Evolutionary conservation across 2,888 invertebrate genomes (phyloP).

Genomic region (Catocala sponsa): DNA sequence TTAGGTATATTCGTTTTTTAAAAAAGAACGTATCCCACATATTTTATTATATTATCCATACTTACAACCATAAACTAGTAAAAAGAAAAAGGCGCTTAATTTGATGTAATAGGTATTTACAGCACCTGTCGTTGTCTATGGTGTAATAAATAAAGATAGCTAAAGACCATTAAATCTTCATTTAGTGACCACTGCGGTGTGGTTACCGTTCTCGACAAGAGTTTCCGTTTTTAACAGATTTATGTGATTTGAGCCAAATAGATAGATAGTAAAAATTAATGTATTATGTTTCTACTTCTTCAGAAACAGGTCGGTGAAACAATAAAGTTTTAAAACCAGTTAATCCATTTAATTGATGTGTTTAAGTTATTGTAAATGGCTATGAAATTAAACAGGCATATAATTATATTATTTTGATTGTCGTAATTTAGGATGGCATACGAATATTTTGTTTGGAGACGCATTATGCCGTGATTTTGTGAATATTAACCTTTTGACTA

Average conservation of each 20-base stretch:
- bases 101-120: conserved; percentile 48
- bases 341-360: too few relatives aligned
- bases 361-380: too few relatives aligned
- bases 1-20: background rate
- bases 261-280: conserved; percentile 3
- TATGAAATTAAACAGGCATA: too few relatives aligned
- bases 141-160: conserved; percentile 51
- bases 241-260: conserved; percentile 32
- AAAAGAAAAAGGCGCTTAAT: conserved; percentile 26
- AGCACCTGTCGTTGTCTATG: conserved; percentile 34
- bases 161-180: conserved; percentile 53
- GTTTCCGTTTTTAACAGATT: conserved; percentile 46
- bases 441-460: too few relatives aligned
- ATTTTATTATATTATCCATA: background rate
- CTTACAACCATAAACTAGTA: conserved; percentile 15
- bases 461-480: too few relatives aligned
- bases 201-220: conserved; percentile 32
- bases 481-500: too few relatives aligned
- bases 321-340: too few relatives aligned
- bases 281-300: background rate
- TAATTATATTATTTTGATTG: too few relatives aligned
- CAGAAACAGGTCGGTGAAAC: too few relatives aligned
- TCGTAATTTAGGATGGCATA: too few relatives aligned
- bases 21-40: background rate
- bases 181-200: conserved; percentile 35